phyloP scores from a whole-genome alignment of 2,888 invertebrate species.

The Protonemura montana region DNA sequence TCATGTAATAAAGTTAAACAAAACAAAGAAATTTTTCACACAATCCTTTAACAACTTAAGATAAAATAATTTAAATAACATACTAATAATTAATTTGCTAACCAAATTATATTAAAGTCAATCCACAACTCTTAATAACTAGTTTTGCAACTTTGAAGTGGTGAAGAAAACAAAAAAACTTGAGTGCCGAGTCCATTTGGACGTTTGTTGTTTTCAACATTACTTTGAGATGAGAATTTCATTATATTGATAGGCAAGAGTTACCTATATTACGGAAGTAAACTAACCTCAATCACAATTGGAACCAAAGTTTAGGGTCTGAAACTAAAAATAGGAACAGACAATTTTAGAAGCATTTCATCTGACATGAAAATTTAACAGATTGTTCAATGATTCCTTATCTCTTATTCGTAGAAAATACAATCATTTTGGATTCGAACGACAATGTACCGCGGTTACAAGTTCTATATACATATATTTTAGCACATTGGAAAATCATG shows the following conservation, averaged over 20 bases:
- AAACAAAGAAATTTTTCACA: constrained; percentile 10
- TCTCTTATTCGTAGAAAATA: background rate
- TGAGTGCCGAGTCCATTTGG: background rate
- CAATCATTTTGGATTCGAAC: background rate
- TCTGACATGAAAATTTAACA: background rate
- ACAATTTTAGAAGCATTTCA: background rate
- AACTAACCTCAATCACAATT: too few relatives aligned
- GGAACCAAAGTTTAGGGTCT: too few relatives aligned
- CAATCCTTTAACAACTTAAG: background rate
- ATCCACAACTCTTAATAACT: background rate
- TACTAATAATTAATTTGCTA: background rate
- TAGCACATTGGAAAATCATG: background rate
- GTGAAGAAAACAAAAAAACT: background rate
- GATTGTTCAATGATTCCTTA: background rate
- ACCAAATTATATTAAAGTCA: background rate
- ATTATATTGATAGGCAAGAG: too few relatives aligned
- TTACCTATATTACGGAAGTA: too few relatives aligned
- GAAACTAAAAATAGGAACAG: background rate
- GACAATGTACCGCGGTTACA: background rate
- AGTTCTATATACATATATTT: background rate
- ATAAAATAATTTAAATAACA: background rate
- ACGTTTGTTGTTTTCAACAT: too few relatives aligned
- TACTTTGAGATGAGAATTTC: too few relatives aligned
- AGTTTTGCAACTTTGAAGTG: background rate
- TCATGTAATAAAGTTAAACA: background rate